Conservation (phyloP, 2,113 vertebrate species). For the Proterorhinus semilunaris region DNA sequence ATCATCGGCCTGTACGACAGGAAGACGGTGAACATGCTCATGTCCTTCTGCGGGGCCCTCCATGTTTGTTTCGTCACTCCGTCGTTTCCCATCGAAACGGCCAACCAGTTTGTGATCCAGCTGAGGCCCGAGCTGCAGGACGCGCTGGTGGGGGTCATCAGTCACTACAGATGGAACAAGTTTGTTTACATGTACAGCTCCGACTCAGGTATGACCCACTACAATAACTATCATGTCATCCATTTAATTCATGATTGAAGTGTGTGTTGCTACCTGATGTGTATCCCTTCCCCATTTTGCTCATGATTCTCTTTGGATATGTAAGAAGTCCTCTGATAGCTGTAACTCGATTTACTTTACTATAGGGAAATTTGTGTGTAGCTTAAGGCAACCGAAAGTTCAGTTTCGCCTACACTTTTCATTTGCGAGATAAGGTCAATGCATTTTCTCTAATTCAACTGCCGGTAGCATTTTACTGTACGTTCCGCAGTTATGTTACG, state of each 20-base stretch:
- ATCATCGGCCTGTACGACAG: slow-evolving; percentile 99
- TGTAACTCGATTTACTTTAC: no score
- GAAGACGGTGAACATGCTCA: slow-evolving; percentile 98
- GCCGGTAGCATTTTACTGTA: not conserved
- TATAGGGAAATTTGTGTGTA: no score
- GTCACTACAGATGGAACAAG: slow-evolving; percentile 95
- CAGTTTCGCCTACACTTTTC: not conserved
- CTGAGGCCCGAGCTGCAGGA: slow-evolving; percentile 95
- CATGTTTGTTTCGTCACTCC: slow-evolving; percentile 98
- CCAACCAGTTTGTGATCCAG: slow-evolving; percentile 98
- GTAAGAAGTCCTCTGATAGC: no score
- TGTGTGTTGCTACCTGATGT: no score
- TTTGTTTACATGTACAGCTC: slow-evolving; percentile 99
- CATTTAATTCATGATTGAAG: no score
- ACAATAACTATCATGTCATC: not conserved
- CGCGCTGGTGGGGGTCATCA: slow-evolving; percentile 92
- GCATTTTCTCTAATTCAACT: not conserved
- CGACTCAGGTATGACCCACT: slow-evolving; percentile 83
- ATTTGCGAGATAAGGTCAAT: not conserved
- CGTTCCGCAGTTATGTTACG: not conserved
- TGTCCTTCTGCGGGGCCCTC: slow-evolving; percentile 97
- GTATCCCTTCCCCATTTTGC: no score
- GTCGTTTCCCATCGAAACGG: slow-evolving; percentile 93
- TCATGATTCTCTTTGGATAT: no score
- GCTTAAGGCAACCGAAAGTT: no score